Evolutionary conservation across 2,797 vertebrate species (phyloP).

Genomic region (Mus spretus): DNA sequence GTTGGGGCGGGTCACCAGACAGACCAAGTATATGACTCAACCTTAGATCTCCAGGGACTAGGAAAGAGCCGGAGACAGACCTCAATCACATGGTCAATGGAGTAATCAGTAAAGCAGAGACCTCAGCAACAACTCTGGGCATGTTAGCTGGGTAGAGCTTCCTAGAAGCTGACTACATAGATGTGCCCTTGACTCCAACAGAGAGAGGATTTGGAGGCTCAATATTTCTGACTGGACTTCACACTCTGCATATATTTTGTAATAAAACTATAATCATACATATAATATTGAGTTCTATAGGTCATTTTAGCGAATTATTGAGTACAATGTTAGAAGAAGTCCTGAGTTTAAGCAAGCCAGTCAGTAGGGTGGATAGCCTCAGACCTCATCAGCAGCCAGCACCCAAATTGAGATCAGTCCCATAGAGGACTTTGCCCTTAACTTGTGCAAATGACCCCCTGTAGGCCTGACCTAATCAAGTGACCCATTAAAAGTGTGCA

Average conservation of each 20-base stretch:
- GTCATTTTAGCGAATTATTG: neutral
- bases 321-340: neutral
- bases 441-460: neutral
- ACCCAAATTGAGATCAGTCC: neutral
- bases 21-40: neutral
- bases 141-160: neutral
- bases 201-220: neutral
- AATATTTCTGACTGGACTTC: neutral
- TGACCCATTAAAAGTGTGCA: neutral
- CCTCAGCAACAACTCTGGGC: neutral
- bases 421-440: neutral
- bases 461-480: neutral
- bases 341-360: neutral
- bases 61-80: neutral
- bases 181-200: rapidly evolving
- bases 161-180: neutral
- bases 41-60: neutral
- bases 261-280: neutral
- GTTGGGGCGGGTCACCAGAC: neutral
- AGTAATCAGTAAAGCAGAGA: neutral
- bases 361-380: neutral
- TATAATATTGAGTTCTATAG: neutral
- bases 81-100: neutral
- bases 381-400: neutral
- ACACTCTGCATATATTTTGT: neutral